Evolutionary conservation across 1,140 invertebrate genomes (phyloP).

Genomic region (Drosophila lowei): DNA sequence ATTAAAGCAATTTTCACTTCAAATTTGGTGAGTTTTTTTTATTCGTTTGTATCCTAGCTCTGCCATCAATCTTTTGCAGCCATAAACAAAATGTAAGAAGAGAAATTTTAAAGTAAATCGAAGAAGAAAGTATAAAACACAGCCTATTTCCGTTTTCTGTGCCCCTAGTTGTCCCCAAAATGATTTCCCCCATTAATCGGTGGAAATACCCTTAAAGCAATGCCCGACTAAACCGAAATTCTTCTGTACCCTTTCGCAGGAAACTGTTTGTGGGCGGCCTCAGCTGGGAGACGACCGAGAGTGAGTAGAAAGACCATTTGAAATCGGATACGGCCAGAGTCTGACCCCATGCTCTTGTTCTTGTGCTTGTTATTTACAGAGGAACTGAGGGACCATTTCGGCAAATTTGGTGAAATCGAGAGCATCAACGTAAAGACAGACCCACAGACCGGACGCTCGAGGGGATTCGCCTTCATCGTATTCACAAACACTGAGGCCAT

Average conservation of each 20-base stretch:
- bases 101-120: slow-evolving; percentile 64
- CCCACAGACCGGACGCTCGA: slow-evolving; percentile 93
- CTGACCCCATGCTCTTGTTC: background rate
- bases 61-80: slow-evolving; percentile 75
- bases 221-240: slow-evolving; percentile 30
- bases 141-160: slow-evolving; percentile 39
- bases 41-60: slow-evolving; percentile 69
- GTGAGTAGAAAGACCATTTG: slow-evolving; percentile 86
- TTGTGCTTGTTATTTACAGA: slow-evolving; percentile 86
- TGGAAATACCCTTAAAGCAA: background rate
- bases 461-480: slow-evolving; percentile 98
- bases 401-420: slow-evolving; percentile 94
- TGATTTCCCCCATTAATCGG: background rate
- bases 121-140: slow-evolving; percentile 62
- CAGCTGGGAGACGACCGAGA: slow-evolving; percentile 98
- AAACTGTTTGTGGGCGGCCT: slow-evolving; percentile 99
- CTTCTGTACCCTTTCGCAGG: slow-evolving; percentile 86
- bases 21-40: slow-evolving; percentile 79
- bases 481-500: slow-evolving; percentile 94
- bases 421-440: slow-evolving; percentile 97
- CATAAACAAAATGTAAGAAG: slow-evolving; percentile 50
- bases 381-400: slow-evolving; percentile 96
- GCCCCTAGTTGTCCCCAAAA: slow-evolving; percentile 8
- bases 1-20: slow-evolving; percentile 70
- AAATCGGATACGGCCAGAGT: slow-evolving; percentile 1